Percentiles rank a stretch among this genome's conserved stretches.
These are phyloP conservation scores for Agrotis exclamationis DNA, from an alignment of 2,888 invertebrate genomes.

Conservation along the genomic window DNA sequence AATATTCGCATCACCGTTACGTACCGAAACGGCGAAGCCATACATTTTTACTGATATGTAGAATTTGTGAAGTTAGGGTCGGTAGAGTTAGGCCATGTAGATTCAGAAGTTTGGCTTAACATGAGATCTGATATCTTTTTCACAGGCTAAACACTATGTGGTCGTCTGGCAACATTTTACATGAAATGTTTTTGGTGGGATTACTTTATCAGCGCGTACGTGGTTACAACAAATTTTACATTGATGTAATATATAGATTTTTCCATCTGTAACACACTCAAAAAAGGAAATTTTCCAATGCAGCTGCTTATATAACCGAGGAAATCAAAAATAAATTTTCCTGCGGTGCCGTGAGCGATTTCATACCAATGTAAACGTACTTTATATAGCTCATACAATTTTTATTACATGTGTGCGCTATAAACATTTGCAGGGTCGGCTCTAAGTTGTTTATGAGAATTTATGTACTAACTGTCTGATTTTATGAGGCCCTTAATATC, in stretches of 20 bases:
- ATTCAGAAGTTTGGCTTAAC: no score
- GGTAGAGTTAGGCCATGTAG: no score
- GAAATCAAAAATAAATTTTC: conserved; percentile 43
- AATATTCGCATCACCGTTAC: no score
- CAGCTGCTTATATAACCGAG: conserved; percentile 4
- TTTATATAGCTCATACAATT: conserved; percentile 55
- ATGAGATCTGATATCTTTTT: no score
- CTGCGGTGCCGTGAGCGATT: conserved; percentile 31
- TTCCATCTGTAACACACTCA: neutral
- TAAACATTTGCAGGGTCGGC: conserved; percentile 57
- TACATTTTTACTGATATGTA: no score
- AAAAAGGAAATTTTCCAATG: neutral
- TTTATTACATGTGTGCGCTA: conserved; percentile 60
- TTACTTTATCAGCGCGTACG: no score
- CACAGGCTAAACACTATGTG: no score
- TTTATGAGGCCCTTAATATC: conserved; percentile 51
- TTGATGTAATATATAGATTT: neutral
- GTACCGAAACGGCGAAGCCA: no score
- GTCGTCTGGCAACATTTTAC: no score
- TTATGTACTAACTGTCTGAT: conserved; percentile 59
- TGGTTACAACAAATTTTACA: neutral
- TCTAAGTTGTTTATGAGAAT: conserved; percentile 65
- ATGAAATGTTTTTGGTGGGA: no score
- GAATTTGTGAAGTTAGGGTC: no score
- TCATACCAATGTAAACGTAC: conserved; percentile 41